Percentiles rank a stretch among this genome's conserved stretches.
These are phyloP conservation scores for Parasteatoda lunata DNA, from an alignment of 2,888 invertebrate genomes.

Conservation along the genomic window DNA sequence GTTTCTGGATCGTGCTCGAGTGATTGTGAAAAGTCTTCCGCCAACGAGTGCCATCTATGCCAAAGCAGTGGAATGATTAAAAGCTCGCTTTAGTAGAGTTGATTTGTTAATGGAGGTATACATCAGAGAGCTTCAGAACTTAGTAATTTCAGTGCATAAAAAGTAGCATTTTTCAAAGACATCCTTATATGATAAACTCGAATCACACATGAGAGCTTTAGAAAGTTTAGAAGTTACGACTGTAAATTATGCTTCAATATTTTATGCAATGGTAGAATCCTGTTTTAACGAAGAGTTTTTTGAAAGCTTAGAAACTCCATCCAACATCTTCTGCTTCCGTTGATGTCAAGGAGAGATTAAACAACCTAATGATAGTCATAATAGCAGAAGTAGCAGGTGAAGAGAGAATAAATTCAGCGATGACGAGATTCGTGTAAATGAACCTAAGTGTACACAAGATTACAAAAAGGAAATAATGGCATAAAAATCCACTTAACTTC, in stretches of 20 bases:
- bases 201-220: too few species aligned
- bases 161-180: too few species aligned
- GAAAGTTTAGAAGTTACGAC: neutral
- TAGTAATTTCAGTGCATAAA: too few species aligned
- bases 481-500: too few species aligned
- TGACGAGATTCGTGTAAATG: neutral
- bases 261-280: neutral
- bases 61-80: too few species aligned
- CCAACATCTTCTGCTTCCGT: neutral
- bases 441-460: neutral
- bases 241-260: neutral
- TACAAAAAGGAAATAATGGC: too few species aligned
- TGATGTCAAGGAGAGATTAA: neutral
- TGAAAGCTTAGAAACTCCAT: neutral
- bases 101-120: neutral
- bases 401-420: neutral
- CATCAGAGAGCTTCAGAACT: neutral
- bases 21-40: too few species aligned
- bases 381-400: neutral
- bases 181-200: too few species aligned
- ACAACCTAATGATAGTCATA: neutral
- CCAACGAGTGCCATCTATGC: too few species aligned
- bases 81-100: too few species aligned
- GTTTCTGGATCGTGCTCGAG: too few species aligned
- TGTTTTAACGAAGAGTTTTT: neutral